A percentile compares a stretch with the other conserved stretches of the same genome.
These are phyloP conservation scores for Agrochola lychnidis DNA, from an alignment of 2,888 invertebrate genomes.

Conservation along the genomic window DNA sequence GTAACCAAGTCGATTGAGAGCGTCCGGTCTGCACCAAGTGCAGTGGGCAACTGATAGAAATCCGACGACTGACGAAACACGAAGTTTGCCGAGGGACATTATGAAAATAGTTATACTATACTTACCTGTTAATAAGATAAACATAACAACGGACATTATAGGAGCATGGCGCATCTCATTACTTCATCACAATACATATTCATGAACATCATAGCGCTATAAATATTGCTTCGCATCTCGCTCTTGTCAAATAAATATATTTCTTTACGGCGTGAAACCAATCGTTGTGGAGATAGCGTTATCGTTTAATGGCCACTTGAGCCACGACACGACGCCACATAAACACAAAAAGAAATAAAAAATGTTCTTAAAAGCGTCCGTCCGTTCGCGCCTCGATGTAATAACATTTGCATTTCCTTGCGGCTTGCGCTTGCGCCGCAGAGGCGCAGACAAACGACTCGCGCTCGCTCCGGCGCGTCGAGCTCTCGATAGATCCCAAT, in stretches of 20 bases:
- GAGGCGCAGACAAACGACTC: slow-evolving; percentile 38
- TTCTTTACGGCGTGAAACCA: slow-evolving; percentile 82
- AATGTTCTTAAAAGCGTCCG: slow-evolving; percentile 75
- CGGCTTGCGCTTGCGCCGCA: slow-evolving; percentile 62
- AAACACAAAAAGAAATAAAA: slow-evolving; percentile 77
- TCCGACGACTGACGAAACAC: no score
- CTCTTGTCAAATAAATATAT: slow-evolving; percentile 71
- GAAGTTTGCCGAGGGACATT: no score
- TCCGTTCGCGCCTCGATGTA: slow-evolving; percentile 80
- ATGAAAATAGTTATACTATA: no score
- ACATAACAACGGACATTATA: slow-evolving; percentile 14
- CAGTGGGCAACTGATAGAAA: no score
- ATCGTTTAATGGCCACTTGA: slow-evolving; percentile 85
- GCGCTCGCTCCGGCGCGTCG: slow-evolving; percentile 25
- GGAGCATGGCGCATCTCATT: slow-evolving; percentile 33
- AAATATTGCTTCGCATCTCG: slow-evolving; percentile 55
- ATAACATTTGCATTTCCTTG: slow-evolving; percentile 84
- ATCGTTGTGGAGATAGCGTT: slow-evolving; percentile 83
- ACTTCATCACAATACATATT: slow-evolving; percentile 58
- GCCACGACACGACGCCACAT: slow-evolving; percentile 73
- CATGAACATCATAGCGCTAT: slow-evolving; percentile 55
- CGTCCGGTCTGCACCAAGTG: no score
- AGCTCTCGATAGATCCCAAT: slow-evolving; percentile 55
- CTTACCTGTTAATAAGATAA: slow-evolving; percentile 40
- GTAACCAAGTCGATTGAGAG: no score